Evolutionary conservation across 2,888 invertebrate genomes (phyloP).

Genomic region (Drosophila melanosoma): DNA sequence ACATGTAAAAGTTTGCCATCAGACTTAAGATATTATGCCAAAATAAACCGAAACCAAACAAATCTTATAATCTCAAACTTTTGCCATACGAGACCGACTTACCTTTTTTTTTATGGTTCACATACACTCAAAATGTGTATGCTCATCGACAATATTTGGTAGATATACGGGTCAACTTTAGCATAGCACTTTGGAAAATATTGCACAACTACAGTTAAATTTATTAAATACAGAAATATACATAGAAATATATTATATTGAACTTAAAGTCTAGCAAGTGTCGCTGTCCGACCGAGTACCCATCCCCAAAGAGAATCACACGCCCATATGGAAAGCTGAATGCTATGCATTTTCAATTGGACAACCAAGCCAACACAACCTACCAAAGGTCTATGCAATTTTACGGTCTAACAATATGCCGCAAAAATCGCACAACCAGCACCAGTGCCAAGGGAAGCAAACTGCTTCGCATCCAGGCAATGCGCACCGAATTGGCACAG

Average conservation of each 20-base stretch:
- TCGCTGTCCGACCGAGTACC: conserved; percentile 71
- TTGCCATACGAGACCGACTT: conserved; percentile 22
- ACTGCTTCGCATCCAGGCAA: conserved; percentile 26
- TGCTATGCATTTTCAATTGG: conserved; percentile 72
- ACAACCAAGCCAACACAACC: conserved; percentile 40
- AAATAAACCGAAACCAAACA: not conserved
- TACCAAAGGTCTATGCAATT: conserved; percentile 16
- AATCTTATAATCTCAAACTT: conserved; percentile 22
- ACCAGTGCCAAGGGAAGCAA: conserved; percentile 29
- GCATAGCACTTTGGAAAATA: not conserved
- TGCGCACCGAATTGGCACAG: conserved; percentile 59
- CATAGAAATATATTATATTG: conserved; percentile 26
- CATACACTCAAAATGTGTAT: not conserved
- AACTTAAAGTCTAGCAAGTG: conserved; percentile 50
- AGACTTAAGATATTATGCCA: conserved; percentile 14
- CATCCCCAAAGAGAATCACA: conserved; percentile 51
- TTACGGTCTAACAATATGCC: conserved; percentile 28
- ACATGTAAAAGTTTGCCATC: conserved; percentile 24
- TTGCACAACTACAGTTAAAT: conserved; percentile 29
- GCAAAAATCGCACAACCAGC: conserved; percentile 30
- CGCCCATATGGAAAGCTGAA: conserved; percentile 47
- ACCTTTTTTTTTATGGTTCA: not conserved
- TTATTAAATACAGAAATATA: conserved; percentile 34
- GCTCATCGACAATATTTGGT: too few species aligned
- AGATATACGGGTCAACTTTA: not conserved